Evolutionary conservation across 1,140 invertebrate genomes (phyloP).

Genomic region (Anoplolepis gracilipes): DNA sequence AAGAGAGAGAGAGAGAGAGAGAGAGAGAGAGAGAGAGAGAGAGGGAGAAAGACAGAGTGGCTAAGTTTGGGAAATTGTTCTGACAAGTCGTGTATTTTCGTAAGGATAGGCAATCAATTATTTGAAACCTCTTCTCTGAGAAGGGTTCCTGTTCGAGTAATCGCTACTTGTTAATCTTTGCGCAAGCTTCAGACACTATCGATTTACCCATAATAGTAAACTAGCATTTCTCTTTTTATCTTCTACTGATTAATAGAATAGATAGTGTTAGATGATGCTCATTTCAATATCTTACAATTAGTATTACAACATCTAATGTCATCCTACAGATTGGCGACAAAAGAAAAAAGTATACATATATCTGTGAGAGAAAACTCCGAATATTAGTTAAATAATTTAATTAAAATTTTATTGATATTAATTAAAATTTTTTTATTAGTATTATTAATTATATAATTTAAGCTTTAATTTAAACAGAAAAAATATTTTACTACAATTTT

Average conservation of each 20-base stretch:
- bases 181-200: not conserved
- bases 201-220: not conserved
- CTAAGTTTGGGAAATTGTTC: not conserved
- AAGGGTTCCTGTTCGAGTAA: constrained; percentile 4
- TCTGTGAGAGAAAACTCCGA: not conserved
- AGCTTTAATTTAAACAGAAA: not conserved
- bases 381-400: constrained; percentile 1
- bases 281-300: constrained; percentile 14
- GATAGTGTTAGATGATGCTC: not conserved
- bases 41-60: not conserved
- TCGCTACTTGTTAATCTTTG: not conserved
- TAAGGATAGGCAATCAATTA: constrained; percentile 1
- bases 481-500: not conserved
- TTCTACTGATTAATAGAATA: constrained; percentile 8
- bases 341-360: not conserved
- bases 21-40: too few relatives aligned
- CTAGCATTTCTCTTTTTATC: not conserved
- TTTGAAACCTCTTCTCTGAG: not conserved
- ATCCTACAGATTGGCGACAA: not conserved
- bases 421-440: not conserved
- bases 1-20: too few relatives aligned
- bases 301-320: not conserved
- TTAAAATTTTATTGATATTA: constrained; percentile 9
- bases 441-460: not conserved
- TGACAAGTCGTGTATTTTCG: not conserved